Conservation (phyloP, 2,888 invertebrate genomes). For the Tridacna gigas region DNA sequence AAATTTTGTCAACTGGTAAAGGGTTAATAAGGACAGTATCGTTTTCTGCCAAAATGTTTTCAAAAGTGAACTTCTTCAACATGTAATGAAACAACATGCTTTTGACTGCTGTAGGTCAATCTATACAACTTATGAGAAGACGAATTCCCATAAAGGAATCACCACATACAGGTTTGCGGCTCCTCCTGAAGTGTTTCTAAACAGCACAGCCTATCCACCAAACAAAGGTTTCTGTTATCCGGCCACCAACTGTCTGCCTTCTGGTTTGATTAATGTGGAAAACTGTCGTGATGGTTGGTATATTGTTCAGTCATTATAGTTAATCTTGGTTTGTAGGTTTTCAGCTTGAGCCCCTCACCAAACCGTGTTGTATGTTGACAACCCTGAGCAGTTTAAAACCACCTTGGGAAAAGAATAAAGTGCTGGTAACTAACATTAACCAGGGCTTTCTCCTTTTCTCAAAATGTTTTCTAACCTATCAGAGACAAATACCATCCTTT, state of each 20-base stretch:
- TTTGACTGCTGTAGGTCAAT: constrained; percentile 70
- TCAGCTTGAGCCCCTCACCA: too few relatives aligned
- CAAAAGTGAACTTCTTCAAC: too few relatives aligned
- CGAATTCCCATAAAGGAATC: constrained; percentile 69
- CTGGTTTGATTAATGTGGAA: constrained; percentile 80
- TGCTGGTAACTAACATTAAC: too few relatives aligned
- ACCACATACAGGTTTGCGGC: constrained; percentile 72
- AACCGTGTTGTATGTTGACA: too few relatives aligned
- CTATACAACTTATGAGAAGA: constrained; percentile 65
- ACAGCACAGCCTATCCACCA: constrained; percentile 72
- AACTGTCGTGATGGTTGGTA: constrained; percentile 70
- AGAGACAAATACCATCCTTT: too few relatives aligned
- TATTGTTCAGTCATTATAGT: too few relatives aligned
- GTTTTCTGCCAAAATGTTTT: background rate
- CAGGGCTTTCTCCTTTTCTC: too few relatives aligned
- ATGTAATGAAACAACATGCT: too few relatives aligned
- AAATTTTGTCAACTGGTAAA: background rate
- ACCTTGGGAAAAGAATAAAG: too few relatives aligned
- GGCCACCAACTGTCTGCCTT: constrained; percentile 71
- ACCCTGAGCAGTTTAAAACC: too few relatives aligned
- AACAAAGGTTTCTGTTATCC: constrained; percentile 82
- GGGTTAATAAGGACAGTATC: background rate
- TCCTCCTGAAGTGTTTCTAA: constrained; percentile 72
- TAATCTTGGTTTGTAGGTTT: too few relatives aligned
- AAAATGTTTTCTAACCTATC: too few relatives aligned